Evolutionary conservation across 2,888 invertebrate species (phyloP), one percentile per base, ranked within the genome.

Genomic region (Saturnia japonica): DNA sequence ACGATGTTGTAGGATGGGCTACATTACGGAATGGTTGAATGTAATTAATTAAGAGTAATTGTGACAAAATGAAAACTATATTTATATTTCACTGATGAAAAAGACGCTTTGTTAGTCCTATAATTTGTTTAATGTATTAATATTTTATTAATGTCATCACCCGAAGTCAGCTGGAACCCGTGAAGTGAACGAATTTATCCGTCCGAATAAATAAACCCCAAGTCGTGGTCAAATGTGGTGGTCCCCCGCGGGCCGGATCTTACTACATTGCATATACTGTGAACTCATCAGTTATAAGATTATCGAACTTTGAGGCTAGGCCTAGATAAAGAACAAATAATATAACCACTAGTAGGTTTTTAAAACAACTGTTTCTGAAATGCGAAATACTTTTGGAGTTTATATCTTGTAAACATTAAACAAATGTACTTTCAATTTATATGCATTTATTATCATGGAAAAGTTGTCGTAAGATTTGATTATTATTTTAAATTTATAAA

Each of bases 161-260:
- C 34, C 68, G 54, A 68, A 68, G 62, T 68, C 71, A 47, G 42
- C 71, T 76, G 73, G 76, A 78, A 78, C 82, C 82, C 82, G 74
- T 22, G 34, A 80, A 82, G 84, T 88, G 87, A 90, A 88, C 90
- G 91, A 90, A 91, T 82, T 88, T 86, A 89, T 92, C 92, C 92
- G 92, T 92, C 92, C 92, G 91, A 88, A 81, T 87, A 84, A 85
- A 86, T 83, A 84, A 86, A 85, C 84, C 82, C 91, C 91, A 88
- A 85, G 82, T 78, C 79, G 76, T 83, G 85, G 80, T 80, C 70
- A 64, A 19, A 12, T 68, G 71, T 47, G 68, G 45, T 68, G 43
- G 54, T 54, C 62, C 28, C 14, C 12, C n/a, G 22, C n/a, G 54
- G 54, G 19, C 54, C 54, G 22, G n/a, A 54, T 54, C 51, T n/a